A percentile compares a stretch with the other conserved stretches of the same genome.
Conservation (phyloP, 2,113 vertebrate species). For the Toxotes chatareus region DNA sequence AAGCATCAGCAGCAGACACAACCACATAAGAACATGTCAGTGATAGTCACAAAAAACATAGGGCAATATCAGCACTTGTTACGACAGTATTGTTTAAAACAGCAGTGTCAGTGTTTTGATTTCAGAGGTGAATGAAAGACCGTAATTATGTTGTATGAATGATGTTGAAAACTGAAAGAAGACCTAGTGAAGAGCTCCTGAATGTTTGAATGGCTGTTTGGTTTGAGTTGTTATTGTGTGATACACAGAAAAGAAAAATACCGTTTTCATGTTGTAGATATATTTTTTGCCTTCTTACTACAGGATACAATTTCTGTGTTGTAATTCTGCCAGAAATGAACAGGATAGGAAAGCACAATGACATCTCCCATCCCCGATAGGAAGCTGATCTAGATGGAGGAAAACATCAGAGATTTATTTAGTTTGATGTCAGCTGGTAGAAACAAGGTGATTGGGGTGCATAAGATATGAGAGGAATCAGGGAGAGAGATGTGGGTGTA, state of each 20-base stretch:
- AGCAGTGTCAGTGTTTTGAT: constrained; percentile 37
- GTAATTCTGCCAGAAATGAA: constrained; percentile 11
- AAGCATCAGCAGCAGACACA: constrained; percentile 52
- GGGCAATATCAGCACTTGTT: constrained; percentile 17
- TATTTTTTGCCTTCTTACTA: neutral
- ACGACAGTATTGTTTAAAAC: constrained; percentile 36
- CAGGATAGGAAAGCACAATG: constrained; percentile 2
- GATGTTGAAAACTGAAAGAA: constrained; percentile 7
- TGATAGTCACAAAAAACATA: neutral
- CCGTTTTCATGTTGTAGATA: neutral
- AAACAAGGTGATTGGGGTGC: constrained; percentile 32
- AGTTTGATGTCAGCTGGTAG: constrained; percentile 35
- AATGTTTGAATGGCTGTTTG: constrained; percentile 17
- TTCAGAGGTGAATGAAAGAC: constrained; percentile 47
- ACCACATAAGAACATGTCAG: constrained; percentile 42
- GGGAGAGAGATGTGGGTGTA: constrained; percentile 47
- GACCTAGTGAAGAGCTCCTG: neutral
- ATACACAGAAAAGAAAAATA: constrained; percentile 7
- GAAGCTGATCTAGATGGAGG: constrained; percentile 7
- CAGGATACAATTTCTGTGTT: neutral
- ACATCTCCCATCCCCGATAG: constrained; percentile 2
- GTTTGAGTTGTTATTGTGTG: constrained; percentile 26
- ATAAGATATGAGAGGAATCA: constrained; percentile 23
- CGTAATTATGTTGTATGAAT: constrained; percentile 47
- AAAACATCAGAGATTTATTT: constrained; percentile 28